Base-by-base conservation (phyloP, 2,888 invertebrate species). In the Xestia sexstrigata region DNA sequence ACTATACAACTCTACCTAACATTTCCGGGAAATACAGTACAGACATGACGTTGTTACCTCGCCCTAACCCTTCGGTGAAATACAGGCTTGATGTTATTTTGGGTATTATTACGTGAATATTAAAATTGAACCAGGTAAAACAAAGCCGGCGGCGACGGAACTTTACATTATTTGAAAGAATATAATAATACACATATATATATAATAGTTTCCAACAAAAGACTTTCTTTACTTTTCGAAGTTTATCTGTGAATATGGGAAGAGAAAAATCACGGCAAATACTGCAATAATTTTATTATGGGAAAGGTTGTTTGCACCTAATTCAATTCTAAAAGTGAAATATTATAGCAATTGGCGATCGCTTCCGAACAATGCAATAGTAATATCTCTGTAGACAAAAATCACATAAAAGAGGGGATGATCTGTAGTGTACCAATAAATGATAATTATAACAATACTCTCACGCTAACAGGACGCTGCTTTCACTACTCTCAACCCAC, bases 361-460 rank as follows among this genome's bases (percentile, higher is more conserved):
- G 67, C 52, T 63, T 63, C 26, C 58, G 73, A 76, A 72, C 69
- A 82, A 70, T 42, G 7, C 42, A 62, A 35, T 20, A 62, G 35
- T 62, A 65, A 26, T 65, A 73, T 76, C 62, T 73, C 17, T 58
- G 76, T 42, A 45, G 47, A 68, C 70, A 39, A 80, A 71, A 76
- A 70, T 72, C 62, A 30, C 49, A 62, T 65, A 60, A 62, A 78
- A 75, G 42, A 70, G 70, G 52, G 39, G 23, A 60, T 65, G 20
- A 60, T 60, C 58, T 47, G 26, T 20, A 35, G 55, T 80, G 67
- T 73, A 73, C 52, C 80, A 80, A 73, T 70, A 80, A 69, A 79
- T 45, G 39, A 49, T 63, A n/a, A n/a, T n/a, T n/a, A 49, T 30
- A 69, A 62, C 55, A 79, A 82, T 65, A 74, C 42, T 60, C 70